Base-by-base conservation (phyloP, 2,797 vertebrate species). In the Agapornis canus region DNA sequence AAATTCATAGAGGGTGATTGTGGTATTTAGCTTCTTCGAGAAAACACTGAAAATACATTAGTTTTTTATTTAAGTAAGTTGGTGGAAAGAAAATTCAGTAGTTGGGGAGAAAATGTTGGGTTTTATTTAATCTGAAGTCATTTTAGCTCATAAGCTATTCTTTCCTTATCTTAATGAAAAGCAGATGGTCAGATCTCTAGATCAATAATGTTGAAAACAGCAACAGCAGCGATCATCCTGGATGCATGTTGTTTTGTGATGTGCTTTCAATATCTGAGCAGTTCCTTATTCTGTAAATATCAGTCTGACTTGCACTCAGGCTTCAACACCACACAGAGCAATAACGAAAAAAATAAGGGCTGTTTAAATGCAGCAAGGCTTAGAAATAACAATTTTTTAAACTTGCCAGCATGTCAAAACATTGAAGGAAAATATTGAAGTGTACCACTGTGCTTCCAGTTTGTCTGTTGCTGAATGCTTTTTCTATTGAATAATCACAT, bases 301-400 rank as follows among this genome's bases (percentile, higher is more conserved):
- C 70, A 81, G 25, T 45, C 80, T 69, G 66, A 45, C 82, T 92
- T 92, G 35, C 8, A 51, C 25, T 39, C 48, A 35, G 63, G n/a
- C 73, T 90, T 89, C 80, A 93, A 65, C 49, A 72, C 92, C 61
- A 12, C 39, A 88, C 76, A 29, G 59, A 69, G 23, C 54, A 51
- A 48, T 35, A 35, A 18, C 1, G 3, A 54, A 52, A 60, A 82
- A 89, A 90, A 68, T 4, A 68, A 27, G 17, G 10, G 19, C 51
- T 86, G 64, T 82, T 95, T 91, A 93, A 91, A 94, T 85, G 86
- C 78, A 90, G 60, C 47, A 83, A 81, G 72, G 35, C 73, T 89
- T 90, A 49, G 45, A 88, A 96, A 92, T 81, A 59, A 6, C 57
- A 40, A 5, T 81, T 95, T 95, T 92, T 84, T 5, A 1, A 12